phyloP scores from a whole-genome alignment of 2,113 vertebrate genomes.

The Microcebus ravelobensis region DNA sequence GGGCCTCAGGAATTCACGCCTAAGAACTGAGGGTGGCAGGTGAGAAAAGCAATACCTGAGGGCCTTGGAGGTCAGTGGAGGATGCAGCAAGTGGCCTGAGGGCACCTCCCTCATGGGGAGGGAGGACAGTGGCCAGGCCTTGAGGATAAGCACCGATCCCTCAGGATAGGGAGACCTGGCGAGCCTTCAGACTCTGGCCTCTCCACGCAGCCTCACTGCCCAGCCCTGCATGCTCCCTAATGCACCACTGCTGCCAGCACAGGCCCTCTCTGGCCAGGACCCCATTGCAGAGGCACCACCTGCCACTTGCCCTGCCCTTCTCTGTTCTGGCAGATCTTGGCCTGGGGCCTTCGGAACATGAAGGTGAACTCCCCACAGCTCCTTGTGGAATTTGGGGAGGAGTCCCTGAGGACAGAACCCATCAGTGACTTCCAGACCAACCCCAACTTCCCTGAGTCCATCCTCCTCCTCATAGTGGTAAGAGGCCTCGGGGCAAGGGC shows the following conservation, averaged over 20 bases:
- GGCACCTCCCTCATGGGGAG: no score
- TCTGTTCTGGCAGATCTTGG: slow-evolving; percentile 78
- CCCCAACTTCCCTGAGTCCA: slow-evolving; percentile 81
- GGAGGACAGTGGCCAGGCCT: neutral
- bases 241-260: neutral
- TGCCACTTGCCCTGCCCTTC: fast-evolving
- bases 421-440: slow-evolving; percentile 75
- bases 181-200: neutral
- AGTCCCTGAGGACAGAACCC: slow-evolving; percentile 67
- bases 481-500: neutral
- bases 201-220: neutral
- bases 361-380: slow-evolving; percentile 73
- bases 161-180: neutral
- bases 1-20: neutral
- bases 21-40: neutral
- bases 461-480: slow-evolving; percentile 82
- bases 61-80: neutral
- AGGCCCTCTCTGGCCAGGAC: neutral
- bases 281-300: fast-evolving
- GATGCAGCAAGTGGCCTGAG: neutral
- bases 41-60: neutral
- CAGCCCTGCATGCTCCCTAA: neutral
- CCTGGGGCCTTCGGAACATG: slow-evolving; percentile 86
- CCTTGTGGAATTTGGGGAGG: slow-evolving; percentile 81
- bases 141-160: neutral